A percentile compares a stretch with the other conserved stretches of the same genome.
Conservation (phyloP, 2,113 vertebrate genomes). For the Heterotilapia buettikoferi region DNA sequence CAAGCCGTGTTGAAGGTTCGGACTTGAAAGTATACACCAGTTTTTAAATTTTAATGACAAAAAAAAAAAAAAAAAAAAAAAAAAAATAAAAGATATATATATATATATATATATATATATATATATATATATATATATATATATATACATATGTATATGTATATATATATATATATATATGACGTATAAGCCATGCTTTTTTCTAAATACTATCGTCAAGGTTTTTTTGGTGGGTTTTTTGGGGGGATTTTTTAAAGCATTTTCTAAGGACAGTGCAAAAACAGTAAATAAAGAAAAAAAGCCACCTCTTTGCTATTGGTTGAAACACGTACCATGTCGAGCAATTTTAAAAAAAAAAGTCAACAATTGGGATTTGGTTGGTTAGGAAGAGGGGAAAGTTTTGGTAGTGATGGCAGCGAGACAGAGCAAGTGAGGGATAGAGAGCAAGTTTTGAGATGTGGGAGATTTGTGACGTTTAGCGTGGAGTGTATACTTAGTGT, state of each 20-base stretch:
- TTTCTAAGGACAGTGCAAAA: no score
- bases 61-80: background rate
- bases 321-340: no score
- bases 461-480: background rate
- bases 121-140: no score
- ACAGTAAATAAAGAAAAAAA: background rate
- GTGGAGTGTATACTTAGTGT: background rate
- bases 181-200: no score
- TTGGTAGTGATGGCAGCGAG: background rate
- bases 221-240: no score
- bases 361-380: background rate
- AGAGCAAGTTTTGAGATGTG: background rate
- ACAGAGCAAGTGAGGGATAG: background rate
- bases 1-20: background rate
- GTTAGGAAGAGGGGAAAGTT: background rate
- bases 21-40: background rate
- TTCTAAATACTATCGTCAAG: no score
- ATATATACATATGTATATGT: no score
- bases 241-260: no score
- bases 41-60: background rate
- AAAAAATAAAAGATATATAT: background rate
- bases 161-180: no score
- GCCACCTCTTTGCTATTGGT: background rate
- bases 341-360: background rate
- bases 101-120: fast-evolving